Base-by-base conservation (phyloP, 2,888 invertebrate species). In the Drosophila limbata region DNA sequence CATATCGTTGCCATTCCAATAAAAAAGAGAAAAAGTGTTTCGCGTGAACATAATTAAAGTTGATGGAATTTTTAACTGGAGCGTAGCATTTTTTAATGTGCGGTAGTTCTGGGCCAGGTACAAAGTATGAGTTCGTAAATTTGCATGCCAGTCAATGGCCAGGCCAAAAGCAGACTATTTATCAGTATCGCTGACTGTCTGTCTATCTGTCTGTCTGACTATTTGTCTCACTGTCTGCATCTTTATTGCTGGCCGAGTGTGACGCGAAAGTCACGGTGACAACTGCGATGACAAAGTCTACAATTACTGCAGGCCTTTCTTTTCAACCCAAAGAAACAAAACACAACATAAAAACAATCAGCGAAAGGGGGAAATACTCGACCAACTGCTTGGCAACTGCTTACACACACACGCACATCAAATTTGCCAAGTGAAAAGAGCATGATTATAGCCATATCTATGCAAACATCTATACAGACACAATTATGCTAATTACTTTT, bases 181-280 rank as follows among this genome's bases (percentile, higher is more conserved):
- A 59, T 59, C 59, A 35, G 33, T 25, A 25, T 10, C 19, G n/a
- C 35, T 19, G 35, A 15, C 19, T 40, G 15, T 9, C 17, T 15
- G 31, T 21, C 53, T 15, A 28, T 53, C 53, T 11, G 31, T 21
- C 53, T 15, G 37, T 53, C 53, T 11, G 28, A 42, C 47, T n/a
- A 13, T 8, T 42, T 31, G 25, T 13, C 47, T 56, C 8, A 21
- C 35, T 17, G 17, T 39, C 28, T 50, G 47, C 39, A 11, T 15
- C n/a, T 37, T 51, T 51, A 39, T 44, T 71, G 63, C 21, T 76
- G 86, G 73, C 77, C 88, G 83, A 86, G 73, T 88, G 88, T 83
- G 88, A 83, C 87, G 88, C 84, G 83, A 83, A 88, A 88, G 88
- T 88, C 81, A 61, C 57, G 68, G 80, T 75, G 79, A 76, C 85